phyloP scores from a whole-genome alignment of 2,888 invertebrate species.

The Tupiocoris notatus region DNA sequence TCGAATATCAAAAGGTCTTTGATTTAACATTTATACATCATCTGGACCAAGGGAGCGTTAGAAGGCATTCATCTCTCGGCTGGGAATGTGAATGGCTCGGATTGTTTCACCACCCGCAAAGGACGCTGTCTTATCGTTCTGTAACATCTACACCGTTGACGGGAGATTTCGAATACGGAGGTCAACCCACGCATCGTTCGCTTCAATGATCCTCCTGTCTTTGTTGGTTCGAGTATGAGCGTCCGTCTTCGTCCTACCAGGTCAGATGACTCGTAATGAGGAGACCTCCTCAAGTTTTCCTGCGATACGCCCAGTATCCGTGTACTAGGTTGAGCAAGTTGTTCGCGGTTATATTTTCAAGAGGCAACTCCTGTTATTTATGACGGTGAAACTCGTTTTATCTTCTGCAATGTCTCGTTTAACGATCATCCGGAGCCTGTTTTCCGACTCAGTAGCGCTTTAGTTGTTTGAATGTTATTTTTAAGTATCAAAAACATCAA shows the following conservation, averaged over 20 bases:
- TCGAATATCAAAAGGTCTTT: too few species aligned
- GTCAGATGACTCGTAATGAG: neutral
- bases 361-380: neutral
- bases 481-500: too few species aligned
- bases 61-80: too few species aligned
- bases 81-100: neutral
- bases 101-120: neutral
- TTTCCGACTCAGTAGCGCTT: too few species aligned
- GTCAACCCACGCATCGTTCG: neutral
- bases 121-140: neutral
- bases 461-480: too few species aligned
- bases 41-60: too few species aligned
- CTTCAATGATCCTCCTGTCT: neutral
- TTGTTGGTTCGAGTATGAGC: too few species aligned
- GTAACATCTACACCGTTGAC: neutral
- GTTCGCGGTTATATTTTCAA: neutral
- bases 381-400: neutral
- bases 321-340: neutral
- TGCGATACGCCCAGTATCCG: neutral
- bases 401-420: too few species aligned
- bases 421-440: too few species aligned
- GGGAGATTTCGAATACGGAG: neutral
- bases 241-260: neutral
- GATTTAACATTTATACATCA: too few species aligned
- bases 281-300: neutral